Conservation (phyloP, 1,140 invertebrate genomes). For the Pentalonia nigronervosa region DNA sequence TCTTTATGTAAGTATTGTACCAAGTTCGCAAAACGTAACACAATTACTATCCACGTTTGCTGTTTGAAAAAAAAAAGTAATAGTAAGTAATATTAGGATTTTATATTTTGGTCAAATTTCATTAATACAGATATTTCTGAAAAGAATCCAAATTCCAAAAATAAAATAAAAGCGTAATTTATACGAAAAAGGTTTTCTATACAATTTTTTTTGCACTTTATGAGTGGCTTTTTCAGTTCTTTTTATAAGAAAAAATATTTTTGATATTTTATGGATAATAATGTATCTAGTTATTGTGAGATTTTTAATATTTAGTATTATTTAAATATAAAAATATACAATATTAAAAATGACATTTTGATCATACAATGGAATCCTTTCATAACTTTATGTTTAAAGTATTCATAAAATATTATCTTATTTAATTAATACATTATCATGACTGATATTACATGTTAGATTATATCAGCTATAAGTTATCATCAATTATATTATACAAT, state of each 20-base stretch:
- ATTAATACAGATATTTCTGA: not conserved
- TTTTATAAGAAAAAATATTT: not conserved
- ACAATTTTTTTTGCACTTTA: not conserved
- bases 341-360: not conserved
- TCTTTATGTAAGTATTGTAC: not conserved
- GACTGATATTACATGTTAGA: not conserved
- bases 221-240: not conserved
- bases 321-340: not conserved
- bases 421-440: not conserved
- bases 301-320: not conserved
- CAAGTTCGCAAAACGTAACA: not conserved
- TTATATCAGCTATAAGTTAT: too few relatives aligned
- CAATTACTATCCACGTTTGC: not conserved
- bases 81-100: not conserved
- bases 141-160: not conserved
- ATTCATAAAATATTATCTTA: not conserved
- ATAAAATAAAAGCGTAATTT: not conserved
- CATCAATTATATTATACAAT: too few relatives aligned
- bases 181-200: not conserved
- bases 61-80: not conserved
- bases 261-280: not conserved
- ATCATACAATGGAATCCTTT: not conserved
- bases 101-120: not conserved
- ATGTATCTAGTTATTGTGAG: not conserved
- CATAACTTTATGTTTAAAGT: not conserved